Percentiles rank a stretch among this genome's conserved stretches.
phyloP scores from a whole-genome alignment of 53 echinoderm and acorn worm species.

The Mesocentrotus franciscanus region DNA sequence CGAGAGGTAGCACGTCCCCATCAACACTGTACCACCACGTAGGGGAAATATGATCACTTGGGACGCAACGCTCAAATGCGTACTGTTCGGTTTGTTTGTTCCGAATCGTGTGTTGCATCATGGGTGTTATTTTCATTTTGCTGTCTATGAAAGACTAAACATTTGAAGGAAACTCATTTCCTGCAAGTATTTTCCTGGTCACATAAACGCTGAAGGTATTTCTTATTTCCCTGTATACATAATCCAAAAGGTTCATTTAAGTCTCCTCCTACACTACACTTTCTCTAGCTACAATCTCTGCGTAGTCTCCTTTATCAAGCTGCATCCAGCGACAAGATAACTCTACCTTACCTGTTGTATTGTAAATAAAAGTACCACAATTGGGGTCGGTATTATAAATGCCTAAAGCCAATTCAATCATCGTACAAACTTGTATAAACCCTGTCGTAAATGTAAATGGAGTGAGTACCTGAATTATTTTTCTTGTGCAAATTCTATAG shows the following conservation, averaged over 20 bases:
- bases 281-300: background rate
- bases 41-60: background rate
- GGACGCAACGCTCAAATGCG: background rate
- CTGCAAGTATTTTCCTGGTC: background rate
- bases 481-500: background rate
- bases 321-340: background rate
- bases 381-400: background rate
- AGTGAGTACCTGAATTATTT: too few species aligned
- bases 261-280: background rate
- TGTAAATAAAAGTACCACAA: background rate
- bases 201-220: background rate
- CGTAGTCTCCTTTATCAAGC: background rate
- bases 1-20: background rate
- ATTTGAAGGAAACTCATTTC: background rate
- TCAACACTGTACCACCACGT: background rate
- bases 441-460: background rate
- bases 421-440: background rate
- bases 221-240: background rate
- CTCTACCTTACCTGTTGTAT: background rate
- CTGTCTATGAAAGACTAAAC: background rate
- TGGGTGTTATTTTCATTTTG: background rate
- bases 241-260: background rate
- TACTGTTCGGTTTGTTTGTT: background rate
- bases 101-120: background rate
- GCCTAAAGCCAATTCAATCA: background rate